Conservation (phyloP, 2,113 vertebrate species). For the Carassius carassius region DNA sequence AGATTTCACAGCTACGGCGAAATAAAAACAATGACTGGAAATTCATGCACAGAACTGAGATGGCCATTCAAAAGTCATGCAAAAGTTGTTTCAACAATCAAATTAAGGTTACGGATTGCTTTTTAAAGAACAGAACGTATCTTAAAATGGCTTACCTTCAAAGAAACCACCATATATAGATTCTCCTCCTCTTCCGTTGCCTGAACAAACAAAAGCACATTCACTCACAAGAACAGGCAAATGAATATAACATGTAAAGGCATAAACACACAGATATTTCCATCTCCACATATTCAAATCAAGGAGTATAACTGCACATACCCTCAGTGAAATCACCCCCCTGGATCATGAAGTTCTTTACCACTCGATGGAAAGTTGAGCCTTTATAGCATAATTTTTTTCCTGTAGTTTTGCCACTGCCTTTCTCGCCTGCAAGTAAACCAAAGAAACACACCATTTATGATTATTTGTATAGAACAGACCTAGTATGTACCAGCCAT, state of each 20-base stretch:
- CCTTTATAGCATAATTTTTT: slow-evolving; percentile 98
- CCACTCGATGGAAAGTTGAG: slow-evolving; percentile 97
- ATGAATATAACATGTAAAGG: not conserved
- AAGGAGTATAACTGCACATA: slow-evolving; percentile 55
- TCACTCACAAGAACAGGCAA: not conserved
- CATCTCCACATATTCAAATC: not conserved
- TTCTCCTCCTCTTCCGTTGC: slow-evolving; percentile 98
- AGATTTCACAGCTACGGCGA: slow-evolving; percentile 47
- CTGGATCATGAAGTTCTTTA: slow-evolving; percentile 99
- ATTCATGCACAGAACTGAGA: slow-evolving; percentile 77
- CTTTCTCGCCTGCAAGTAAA: slow-evolving; percentile 85
- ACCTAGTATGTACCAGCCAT: not conserved
- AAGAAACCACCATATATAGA: slow-evolving; percentile 98
- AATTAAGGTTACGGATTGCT: slow-evolving; percentile 19
- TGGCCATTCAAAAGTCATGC: slow-evolving; percentile 87
- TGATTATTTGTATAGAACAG: not conserved
- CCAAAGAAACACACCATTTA: not conserved
- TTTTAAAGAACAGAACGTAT: slow-evolving; percentile 35
- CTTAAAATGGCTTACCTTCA: slow-evolving; percentile 85
- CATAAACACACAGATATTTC: not conserved
- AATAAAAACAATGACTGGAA: slow-evolving; percentile 60
- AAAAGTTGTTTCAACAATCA: slow-evolving; percentile 68
- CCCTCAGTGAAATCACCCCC: slow-evolving; percentile 99
- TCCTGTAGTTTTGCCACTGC: slow-evolving; percentile 92
- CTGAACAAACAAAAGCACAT: slow-evolving; percentile 65